Base-by-base conservation (phyloP, 2,113 vertebrate species). In the Glaucomys volans region DNA sequence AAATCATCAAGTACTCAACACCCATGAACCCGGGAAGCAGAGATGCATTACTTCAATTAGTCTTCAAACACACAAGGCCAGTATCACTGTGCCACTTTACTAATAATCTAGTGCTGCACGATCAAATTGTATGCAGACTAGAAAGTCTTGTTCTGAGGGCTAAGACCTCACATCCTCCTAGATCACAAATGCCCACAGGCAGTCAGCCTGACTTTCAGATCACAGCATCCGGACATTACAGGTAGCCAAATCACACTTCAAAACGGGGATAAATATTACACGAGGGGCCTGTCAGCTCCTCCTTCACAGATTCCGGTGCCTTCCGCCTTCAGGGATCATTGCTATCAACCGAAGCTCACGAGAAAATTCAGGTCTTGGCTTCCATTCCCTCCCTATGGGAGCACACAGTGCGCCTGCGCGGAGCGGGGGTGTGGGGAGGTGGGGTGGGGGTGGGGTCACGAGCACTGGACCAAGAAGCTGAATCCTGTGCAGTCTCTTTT, bases 301-400 rank as follows among this genome's bases (percentile, higher is more conserved):
- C 40, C 26, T 90, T 42, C 50, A 47, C 24, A 2, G 1, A 42
- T 1, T 1, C 1, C 0, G 4, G 11, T 0, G 0, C 6, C 1
- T n/a, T 89, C 24, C 0, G 0, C 37, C 57, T 54, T 44, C 12
- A 42, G 0, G 30, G 42, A 90, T 12, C 37, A 4, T 37, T 13
- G 2, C 54, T 64, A 50, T 59, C 59, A 86, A 82, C 85, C 0
- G 24, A 76, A 86, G 40, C 1, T 7, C 82, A 20, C 0, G 8
- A 84, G 76, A 75, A 74, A 74, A 26, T 5, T 74, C 8, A 11
- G 37, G 24, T 26, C 20, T 37, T 7, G 10, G 22, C 8, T 9
- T n/a, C 67, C 67, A 62, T 28, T 1, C 76, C 0, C 24, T 1
- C 24, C 24, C 59, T 10, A 28, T 44, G 24, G 6, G 47, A n/a